phyloP scores from a whole-genome alignment of 2,113 vertebrate genomes.

The Oryzias celebensis region DNA sequence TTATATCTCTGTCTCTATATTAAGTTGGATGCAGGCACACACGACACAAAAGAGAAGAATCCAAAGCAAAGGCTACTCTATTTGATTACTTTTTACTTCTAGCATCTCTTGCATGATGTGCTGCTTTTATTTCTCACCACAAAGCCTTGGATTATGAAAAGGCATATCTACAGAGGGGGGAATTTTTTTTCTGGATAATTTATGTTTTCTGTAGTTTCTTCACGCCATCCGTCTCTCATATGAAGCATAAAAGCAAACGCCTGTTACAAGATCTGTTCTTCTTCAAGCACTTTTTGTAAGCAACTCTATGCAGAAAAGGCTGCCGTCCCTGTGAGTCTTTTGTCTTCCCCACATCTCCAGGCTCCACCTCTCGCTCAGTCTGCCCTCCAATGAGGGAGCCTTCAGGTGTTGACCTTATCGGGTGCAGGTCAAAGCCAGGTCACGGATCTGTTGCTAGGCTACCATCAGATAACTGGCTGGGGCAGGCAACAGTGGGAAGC shows the following conservation, averaged over 20 bases:
- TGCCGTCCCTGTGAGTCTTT: constrained; percentile 69
- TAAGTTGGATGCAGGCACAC: constrained; percentile 40
- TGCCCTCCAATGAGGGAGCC: constrained; percentile 79
- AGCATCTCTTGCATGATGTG: constrained; percentile 50
- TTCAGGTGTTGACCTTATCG: constrained; percentile 86
- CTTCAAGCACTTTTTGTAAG: constrained; percentile 53
- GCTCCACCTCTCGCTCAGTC: constrained; percentile 68
- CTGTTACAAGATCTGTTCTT: constrained; percentile 44
- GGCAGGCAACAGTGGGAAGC: constrained; percentile 69
- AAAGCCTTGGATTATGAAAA: constrained; percentile 45
- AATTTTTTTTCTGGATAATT: constrained; percentile 34
- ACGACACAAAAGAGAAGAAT: constrained; percentile 32
- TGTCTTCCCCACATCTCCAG: constrained; percentile 65
- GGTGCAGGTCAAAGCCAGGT: constrained; percentile 83
- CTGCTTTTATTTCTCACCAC: constrained; percentile 49
- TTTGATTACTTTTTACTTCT: constrained; percentile 63
- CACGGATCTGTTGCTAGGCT: constrained; percentile 83
- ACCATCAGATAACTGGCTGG: constrained; percentile 82
- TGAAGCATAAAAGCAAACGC: constrained; percentile 18
- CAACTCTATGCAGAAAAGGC: constrained; percentile 64
- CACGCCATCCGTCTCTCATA: too few relatives aligned
- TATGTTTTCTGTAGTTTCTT: constrained; percentile 1
- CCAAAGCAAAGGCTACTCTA: constrained; percentile 43
- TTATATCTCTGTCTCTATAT: constrained; percentile 50
- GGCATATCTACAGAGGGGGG: constrained; percentile 21